Evolutionary conservation across 2,888 invertebrate genomes (phyloP), one percentile per base, ranked within the genome.

Genomic region (Drosophila peninsularis): DNA sequence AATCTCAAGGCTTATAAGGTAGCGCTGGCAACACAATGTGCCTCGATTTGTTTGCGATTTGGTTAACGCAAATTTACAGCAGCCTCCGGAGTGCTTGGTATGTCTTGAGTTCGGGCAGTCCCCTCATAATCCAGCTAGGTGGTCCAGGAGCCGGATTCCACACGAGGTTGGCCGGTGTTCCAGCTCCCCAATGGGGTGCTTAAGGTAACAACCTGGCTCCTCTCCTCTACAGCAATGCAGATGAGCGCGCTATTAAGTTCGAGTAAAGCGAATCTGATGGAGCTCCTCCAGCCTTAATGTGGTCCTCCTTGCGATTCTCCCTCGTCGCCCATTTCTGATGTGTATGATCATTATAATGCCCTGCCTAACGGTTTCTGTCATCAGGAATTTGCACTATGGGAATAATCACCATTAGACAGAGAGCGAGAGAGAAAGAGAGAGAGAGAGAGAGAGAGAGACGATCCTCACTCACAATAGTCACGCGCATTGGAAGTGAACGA

Each of bases 11-110:
- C 85, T 72, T 78, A 80, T 67, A 85, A 67, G 82, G 81, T 60
- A 78, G 64, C 65, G 45, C 61, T 30, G 55, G 42, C 63, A 61
- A 55, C 60, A 67, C 72, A 78, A 76, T 74, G 84, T 62, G 71
- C 62, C n/a, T 74, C 87, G 83, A 85, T 85, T 85, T 85, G 88
- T 86, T 75, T 69, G 82, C 81, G 75, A 88, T 88, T 88, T 83
- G 71, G 84, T 72, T 65, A 63, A 63, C 66, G 77, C 87, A 86
- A 85, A 88, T 85, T 86, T 72, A 78, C 70, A 61, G 71, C 77
- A 70, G 65, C 66, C 53, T 54, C 41, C 36, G 53, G 53, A 78
- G 49, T 62, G 54, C 52, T 45, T 61, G 42, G 55, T 34, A 67
- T 50, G 41, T 32, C 13, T 56, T 49, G 73, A 62, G 75, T 78